These are phyloP conservation scores for Aphaenogaster floridana DNA, from an alignment of 1,140 invertebrate genomes.

Conservation along the genomic window DNA sequence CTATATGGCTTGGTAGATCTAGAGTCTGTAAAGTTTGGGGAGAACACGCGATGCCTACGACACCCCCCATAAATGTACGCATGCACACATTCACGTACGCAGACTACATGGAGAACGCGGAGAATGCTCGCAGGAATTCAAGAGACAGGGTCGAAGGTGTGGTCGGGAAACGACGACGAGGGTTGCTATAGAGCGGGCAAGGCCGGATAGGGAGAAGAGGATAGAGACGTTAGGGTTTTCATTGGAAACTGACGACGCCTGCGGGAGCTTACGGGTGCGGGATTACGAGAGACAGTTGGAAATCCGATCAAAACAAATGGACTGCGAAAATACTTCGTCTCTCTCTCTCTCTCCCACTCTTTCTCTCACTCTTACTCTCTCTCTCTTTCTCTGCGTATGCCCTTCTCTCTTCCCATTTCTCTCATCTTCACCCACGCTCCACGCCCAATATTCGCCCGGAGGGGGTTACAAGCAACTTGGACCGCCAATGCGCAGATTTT, in stretches of 20 bases:
- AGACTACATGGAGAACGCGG: constrained; percentile 21
- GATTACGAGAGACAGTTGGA: constrained; percentile 85
- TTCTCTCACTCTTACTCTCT: constrained; percentile 45
- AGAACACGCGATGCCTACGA: neutral
- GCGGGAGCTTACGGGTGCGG: constrained; percentile 79
- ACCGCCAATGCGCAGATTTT: constrained; percentile 60
- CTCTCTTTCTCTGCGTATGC: constrained; percentile 13
- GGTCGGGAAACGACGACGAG: constrained; percentile 54
- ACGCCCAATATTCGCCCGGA: constrained; percentile 47
- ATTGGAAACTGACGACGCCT: constrained; percentile 83
- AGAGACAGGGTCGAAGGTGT: constrained; percentile 43
- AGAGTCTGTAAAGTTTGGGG: neutral
- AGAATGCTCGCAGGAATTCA: constrained; percentile 23
- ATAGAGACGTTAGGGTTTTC: constrained; percentile 83
- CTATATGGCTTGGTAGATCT: neutral
- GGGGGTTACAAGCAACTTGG: constrained; percentile 64
- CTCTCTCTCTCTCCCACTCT: constrained; percentile 54
- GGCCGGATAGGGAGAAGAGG: constrained; percentile 23
- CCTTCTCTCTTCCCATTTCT: neutral
- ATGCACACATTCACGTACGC: neutral
- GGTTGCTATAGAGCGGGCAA: constrained; percentile 27
- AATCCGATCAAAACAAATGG: constrained; percentile 87
- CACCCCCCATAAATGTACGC: neutral
- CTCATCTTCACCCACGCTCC: neutral
- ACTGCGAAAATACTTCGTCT: constrained; percentile 82